Evolutionary conservation across 2,113 vertebrate species (phyloP).

Genomic region (Sphyrna mokarran): DNA sequence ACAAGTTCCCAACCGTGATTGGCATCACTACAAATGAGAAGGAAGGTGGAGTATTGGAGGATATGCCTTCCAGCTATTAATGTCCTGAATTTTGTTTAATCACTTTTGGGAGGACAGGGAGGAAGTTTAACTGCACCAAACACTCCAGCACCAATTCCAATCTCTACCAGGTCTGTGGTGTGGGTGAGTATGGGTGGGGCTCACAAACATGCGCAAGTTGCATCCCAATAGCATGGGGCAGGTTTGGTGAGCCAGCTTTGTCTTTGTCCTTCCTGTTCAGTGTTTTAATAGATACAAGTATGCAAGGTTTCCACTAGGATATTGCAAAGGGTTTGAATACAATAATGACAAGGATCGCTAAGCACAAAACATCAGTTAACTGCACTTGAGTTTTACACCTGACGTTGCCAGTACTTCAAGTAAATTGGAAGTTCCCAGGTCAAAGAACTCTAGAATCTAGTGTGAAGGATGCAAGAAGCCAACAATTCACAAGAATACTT

Average conservation of each 20-base stretch:
- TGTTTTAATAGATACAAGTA: not conserved
- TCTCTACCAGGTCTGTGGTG: not conserved
- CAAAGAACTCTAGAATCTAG: not conserved
- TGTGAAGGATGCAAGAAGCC: not conserved
- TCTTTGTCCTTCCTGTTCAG: not conserved
- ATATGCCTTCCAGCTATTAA: not conserved
- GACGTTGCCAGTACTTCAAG: not conserved
- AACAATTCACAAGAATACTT: not conserved
- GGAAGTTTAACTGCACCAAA: not conserved
- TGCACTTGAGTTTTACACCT: not conserved
- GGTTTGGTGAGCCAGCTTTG: not conserved
- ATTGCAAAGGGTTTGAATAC: not conserved
- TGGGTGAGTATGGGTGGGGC: not conserved
- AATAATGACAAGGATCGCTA: not conserved
- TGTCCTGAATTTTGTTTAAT: not conserved
- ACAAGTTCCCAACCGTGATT: not conserved
- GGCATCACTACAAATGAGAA: not conserved
- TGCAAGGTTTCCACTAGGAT: not conserved
- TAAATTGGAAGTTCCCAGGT: not conserved
- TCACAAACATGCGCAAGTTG: not conserved
- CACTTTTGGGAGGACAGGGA: not conserved
- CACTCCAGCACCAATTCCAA: not conserved
- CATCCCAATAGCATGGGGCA: not conserved
- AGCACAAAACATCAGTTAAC: not conserved
- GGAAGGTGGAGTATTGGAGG: not conserved